These are phyloP conservation scores for Rhyacophila brunnea DNA, from an alignment of 1,140 invertebrate species.

Conservation along the genomic window DNA sequence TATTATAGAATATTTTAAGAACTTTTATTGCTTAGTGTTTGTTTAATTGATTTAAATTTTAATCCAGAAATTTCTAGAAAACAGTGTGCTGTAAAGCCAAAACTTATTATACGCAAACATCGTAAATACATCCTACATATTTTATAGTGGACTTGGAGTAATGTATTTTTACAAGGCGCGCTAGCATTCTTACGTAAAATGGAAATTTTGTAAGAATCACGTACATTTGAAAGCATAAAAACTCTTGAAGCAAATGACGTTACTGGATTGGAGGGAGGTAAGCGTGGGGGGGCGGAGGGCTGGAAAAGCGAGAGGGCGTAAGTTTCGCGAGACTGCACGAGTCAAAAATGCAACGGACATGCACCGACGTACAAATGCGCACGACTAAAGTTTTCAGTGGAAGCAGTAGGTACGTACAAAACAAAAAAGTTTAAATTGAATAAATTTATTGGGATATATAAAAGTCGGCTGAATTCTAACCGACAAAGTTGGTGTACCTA, in stretches of 20 bases:
- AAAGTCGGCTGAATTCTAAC: too few species aligned
- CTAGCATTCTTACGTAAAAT: conserved; percentile 23
- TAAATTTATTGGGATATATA: too few species aligned
- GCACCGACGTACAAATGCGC: neutral
- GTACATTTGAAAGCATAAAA: conserved; percentile 26
- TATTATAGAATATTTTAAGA: too few species aligned
- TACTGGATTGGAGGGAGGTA: conserved; percentile 10
- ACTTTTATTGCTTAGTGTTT: too few species aligned
- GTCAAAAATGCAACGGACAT: conserved; percentile 15
- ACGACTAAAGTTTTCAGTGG: too few species aligned
- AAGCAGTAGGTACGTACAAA: too few species aligned
- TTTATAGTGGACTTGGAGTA: conserved; percentile 7
- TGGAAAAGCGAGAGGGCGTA: neutral
- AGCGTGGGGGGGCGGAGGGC: neutral
- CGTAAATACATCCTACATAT: conserved; percentile 7
- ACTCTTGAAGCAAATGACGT: conserved; percentile 28
- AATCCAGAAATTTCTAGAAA: too few species aligned
- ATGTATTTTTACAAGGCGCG: conserved; percentile 25
- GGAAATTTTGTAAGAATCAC: conserved; percentile 28
- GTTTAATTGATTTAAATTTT: too few species aligned
- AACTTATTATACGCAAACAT: neutral
- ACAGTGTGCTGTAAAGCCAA: too few species aligned
- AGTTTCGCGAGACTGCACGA: conserved; percentile 9
- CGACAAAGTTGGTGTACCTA: too few species aligned
- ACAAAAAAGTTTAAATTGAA: too few species aligned